These are phyloP conservation scores for Acanthosepion lycidas DNA, from an alignment of 2,888 invertebrate species.

Conservation along the genomic window DNA sequence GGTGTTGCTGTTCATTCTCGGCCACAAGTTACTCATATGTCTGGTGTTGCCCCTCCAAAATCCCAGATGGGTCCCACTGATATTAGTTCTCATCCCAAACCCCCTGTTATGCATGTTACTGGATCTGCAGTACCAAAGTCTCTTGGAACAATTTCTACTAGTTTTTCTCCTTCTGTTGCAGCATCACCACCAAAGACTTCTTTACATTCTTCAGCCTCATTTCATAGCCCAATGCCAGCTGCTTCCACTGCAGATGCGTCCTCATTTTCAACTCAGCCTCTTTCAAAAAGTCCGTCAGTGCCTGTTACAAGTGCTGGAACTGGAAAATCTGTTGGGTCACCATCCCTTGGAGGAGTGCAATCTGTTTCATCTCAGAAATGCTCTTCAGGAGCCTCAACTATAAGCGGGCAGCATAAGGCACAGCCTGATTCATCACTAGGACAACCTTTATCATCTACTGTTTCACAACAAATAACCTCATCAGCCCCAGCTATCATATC, in stretches of 20 bases:
- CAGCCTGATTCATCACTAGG: background rate
- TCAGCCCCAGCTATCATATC: background rate
- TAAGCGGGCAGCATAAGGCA: background rate
- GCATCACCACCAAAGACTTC: constrained; percentile 36
- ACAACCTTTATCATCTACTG: background rate
- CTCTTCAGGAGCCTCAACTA: background rate
- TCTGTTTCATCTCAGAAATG: background rate
- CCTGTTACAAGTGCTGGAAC: constrained; percentile 2
- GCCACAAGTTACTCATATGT: constrained; percentile 39
- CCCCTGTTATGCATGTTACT: constrained; percentile 35
- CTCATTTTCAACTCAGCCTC: background rate
- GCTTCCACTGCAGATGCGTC: background rate
- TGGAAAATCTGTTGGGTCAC: background rate
- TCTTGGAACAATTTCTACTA: background rate
- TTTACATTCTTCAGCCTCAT: background rate
- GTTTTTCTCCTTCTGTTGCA: background rate
- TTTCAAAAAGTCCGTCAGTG: background rate
- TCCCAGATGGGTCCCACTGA: background rate
- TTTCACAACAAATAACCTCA: background rate
- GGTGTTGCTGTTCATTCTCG: constrained; percentile 35
- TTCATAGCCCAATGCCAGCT: background rate
- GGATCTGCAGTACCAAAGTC: constrained; percentile 38
- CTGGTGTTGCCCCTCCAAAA: constrained; percentile 36
- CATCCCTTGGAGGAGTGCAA: constrained; percentile 5
- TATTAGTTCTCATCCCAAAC: background rate